Percentiles rank a stretch among this genome's conserved stretches.
Evolutionary conservation across 1,140 invertebrate species (phyloP).

Genomic region (Drosophila athabasca): DNA sequence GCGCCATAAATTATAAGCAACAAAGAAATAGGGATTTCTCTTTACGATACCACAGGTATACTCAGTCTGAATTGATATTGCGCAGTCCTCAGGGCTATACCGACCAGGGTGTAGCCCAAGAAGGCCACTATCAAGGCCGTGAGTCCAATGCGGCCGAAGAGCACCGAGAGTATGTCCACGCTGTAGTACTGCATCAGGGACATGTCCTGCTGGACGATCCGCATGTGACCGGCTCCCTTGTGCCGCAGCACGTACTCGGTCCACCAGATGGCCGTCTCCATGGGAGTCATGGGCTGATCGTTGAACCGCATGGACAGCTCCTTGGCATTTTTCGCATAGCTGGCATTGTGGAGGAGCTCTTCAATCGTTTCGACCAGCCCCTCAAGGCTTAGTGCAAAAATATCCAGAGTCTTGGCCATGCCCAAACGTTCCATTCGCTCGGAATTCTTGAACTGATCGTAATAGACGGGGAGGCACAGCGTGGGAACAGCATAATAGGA

Average conservation of each 20-base stretch:
- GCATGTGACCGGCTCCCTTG: conserved; percentile 80
- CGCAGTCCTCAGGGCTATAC: neutral
- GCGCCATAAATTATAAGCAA: too few species aligned
- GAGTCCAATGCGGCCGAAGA: conserved; percentile 57
- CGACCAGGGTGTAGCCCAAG: conserved; percentile 33
- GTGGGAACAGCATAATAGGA: conserved; percentile 62
- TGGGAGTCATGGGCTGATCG: conserved; percentile 85
- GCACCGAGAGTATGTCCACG: conserved; percentile 48
- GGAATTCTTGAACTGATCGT: conserved; percentile 57
- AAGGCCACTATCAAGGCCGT: conserved; percentile 36
- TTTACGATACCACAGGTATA: conserved; percentile 14
- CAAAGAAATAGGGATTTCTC: neutral
- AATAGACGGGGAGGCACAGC: conserved; percentile 54
- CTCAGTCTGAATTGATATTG: conserved; percentile 27
- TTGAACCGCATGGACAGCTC: conserved; percentile 84
- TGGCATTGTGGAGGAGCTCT: conserved; percentile 30
- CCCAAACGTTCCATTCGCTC: conserved; percentile 84
- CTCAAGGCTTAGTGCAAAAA: conserved; percentile 7
- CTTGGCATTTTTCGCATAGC: conserved; percentile 28
- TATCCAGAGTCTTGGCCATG: conserved; percentile 77
- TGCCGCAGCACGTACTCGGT: conserved; percentile 85
- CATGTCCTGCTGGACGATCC: conserved; percentile 78
- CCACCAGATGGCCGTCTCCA: conserved; percentile 87
- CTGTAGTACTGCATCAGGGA: conserved; percentile 67
- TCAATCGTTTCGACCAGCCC: conserved; percentile 7